Percentiles rank a stretch among this genome's conserved stretches.
phyloP scores from a whole-genome alignment of 2,113 vertebrate genomes.

The Cygnus atratus region DNA sequence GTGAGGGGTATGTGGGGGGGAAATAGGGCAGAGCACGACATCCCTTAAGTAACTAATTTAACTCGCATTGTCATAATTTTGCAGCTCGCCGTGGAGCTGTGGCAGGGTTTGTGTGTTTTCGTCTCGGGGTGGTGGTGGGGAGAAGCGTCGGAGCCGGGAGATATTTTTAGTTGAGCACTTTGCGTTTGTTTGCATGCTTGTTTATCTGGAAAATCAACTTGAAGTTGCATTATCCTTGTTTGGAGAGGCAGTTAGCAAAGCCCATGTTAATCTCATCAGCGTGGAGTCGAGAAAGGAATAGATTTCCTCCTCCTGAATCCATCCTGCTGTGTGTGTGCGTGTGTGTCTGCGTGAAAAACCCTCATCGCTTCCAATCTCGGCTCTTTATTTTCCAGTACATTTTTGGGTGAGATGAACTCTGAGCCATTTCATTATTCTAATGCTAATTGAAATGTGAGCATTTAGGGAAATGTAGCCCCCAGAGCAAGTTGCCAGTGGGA shows the following conservation, averaged over 20 bases:
- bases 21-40: constrained; percentile 7
- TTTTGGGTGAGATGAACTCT: constrained; percentile 50
- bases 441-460: constrained; percentile 54
- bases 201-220: constrained; percentile 72
- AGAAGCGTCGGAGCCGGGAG: constrained; percentile 24
- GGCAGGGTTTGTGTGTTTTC: constrained; percentile 4
- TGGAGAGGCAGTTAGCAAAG: constrained; percentile 53
- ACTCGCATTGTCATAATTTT: constrained; percentile 24
- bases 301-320: background rate
- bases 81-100: background rate
- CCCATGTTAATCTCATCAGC: constrained; percentile 51
- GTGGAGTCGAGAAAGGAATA: constrained; percentile 30
- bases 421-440: constrained; percentile 50
- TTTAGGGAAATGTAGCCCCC: constrained; percentile 48
- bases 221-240: constrained; percentile 66
- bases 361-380: constrained; percentile 25
- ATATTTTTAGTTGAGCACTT: constrained; percentile 68
- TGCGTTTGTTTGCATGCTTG: constrained; percentile 63
- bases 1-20: background rate
- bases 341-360: background rate
- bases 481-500: constrained; percentile 64
- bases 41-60: constrained; percentile 34
- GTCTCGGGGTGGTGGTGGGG: constrained; percentile 11
- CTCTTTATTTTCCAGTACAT: constrained; percentile 55
- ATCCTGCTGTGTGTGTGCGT: background rate